These are phyloP conservation scores for Reticulitermes lucifugus DNA, from an alignment of 2,888 invertebrate species.

Conservation along the genomic window DNA sequence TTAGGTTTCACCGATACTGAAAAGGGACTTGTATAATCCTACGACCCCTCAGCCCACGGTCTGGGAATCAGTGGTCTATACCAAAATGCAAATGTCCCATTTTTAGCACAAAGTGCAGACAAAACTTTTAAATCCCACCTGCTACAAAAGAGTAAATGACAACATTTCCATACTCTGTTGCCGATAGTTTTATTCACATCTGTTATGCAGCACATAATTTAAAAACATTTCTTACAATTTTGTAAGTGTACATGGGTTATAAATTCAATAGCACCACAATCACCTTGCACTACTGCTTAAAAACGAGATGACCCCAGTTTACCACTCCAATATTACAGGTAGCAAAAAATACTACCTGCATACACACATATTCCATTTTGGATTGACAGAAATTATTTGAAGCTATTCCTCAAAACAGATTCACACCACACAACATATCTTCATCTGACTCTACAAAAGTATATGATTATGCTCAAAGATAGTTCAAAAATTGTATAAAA, in stretches of 20 bases:
- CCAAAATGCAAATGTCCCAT: too few relatives aligned
- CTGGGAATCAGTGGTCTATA: too few relatives aligned
- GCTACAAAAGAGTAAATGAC: too few relatives aligned
- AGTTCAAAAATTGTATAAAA: not conserved
- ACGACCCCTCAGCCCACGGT: too few relatives aligned
- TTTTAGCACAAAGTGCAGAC: too few relatives aligned
- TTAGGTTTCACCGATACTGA: too few relatives aligned
- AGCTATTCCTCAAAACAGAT: not conserved
- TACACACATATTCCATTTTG: not conserved
- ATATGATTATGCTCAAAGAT: not conserved
- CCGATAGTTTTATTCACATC: too few relatives aligned
- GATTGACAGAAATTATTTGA: not conserved
- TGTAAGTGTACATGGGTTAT: not conserved
- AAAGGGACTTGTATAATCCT: too few relatives aligned
- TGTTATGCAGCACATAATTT: too few relatives aligned
- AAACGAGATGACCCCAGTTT: not conserved
- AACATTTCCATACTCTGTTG: too few relatives aligned
- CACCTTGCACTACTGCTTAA: not conserved
- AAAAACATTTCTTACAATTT: not conserved
- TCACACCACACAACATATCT: not conserved
- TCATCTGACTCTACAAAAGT: not conserved
- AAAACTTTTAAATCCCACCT: too few relatives aligned
- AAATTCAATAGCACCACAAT: not conserved
- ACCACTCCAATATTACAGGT: not conserved
- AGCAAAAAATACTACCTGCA: slow-evolving; percentile 2